Conservation (phyloP, 2,888 invertebrate species). For the Terebella lapidaria region DNA sequence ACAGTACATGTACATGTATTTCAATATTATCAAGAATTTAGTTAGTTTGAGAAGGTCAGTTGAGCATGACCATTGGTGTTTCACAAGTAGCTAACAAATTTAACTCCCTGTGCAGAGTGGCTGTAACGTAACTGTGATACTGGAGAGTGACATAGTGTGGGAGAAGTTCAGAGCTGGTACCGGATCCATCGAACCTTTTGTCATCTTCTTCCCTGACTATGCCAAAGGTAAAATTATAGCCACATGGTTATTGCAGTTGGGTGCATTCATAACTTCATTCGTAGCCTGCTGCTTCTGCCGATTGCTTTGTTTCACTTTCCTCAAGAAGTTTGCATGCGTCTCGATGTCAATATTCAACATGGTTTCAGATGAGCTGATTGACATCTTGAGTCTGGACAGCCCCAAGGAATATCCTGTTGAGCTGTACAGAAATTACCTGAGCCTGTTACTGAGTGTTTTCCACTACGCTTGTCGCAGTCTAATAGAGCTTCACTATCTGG, state of each 20-base stretch:
- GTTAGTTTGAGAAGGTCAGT: too few relatives aligned
- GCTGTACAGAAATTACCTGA: constrained; percentile 75
- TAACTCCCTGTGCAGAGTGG: constrained; percentile 53
- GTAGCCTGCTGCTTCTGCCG: too few relatives aligned
- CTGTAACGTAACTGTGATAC: constrained; percentile 69
- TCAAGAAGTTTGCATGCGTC: too few relatives aligned
- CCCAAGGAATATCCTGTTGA: constrained; percentile 38
- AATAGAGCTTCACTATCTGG: constrained; percentile 75
- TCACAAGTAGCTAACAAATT: too few relatives aligned
- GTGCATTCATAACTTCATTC: too few relatives aligned
- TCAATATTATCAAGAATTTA: too few relatives aligned
- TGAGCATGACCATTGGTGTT: too few relatives aligned
- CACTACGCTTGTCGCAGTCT: constrained; percentile 79
- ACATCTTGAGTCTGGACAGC: constrained; percentile 48
- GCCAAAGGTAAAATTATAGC: constrained; percentile 62
- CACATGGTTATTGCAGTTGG: too few relatives aligned
- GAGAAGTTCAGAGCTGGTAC: constrained; percentile 73
- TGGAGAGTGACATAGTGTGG: constrained; percentile 73
- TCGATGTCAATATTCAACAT: too few relatives aligned
- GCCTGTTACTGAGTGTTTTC: constrained; percentile 77
- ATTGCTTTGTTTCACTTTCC: too few relatives aligned
- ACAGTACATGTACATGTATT: too few relatives aligned
- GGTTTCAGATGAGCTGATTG: constrained; percentile 61
- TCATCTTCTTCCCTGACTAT: constrained; percentile 76
- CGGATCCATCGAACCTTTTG: constrained; percentile 68